Evolutionary conservation across 2,113 vertebrate species (phyloP).

Genomic region (Misgurnus mizolepis): DNA sequence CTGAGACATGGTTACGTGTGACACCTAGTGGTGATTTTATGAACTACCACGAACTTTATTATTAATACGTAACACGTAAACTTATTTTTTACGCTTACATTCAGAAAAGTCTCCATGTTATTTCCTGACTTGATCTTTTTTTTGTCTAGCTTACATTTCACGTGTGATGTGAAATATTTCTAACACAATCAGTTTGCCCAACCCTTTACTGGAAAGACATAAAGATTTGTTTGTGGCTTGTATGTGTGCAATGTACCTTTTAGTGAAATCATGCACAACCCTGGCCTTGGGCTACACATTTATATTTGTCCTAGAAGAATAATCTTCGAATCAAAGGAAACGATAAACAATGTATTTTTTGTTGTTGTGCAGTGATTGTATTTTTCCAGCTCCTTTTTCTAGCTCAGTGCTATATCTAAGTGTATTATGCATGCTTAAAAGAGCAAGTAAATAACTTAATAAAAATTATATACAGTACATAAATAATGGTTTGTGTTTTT

Average conservation of each 20-base stretch:
- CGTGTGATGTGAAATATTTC: neutral
- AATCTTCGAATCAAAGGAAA: neutral
- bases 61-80: neutral
- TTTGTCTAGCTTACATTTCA: neutral
- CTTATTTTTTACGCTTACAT: neutral
- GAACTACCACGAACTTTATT: neutral
- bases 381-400: neutral
- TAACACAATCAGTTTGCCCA: neutral
- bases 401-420: neutral
- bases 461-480: too few species aligned
- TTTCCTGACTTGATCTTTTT: neutral
- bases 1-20: neutral
- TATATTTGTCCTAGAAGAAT: neutral
- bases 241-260: neutral
- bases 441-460: too few species aligned
- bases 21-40: slow-evolving; percentile 21
- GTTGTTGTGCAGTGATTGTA: neutral
- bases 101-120: neutral
- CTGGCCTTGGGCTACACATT: neutral
- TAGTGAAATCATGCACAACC: neutral
- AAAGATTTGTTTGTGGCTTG: neutral
- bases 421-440: neutral
- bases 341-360: neutral
- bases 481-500: too few species aligned
- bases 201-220: neutral